phyloP scores from a whole-genome alignment of 2,888 invertebrate species.

The Ernsta delagoae region DNA sequence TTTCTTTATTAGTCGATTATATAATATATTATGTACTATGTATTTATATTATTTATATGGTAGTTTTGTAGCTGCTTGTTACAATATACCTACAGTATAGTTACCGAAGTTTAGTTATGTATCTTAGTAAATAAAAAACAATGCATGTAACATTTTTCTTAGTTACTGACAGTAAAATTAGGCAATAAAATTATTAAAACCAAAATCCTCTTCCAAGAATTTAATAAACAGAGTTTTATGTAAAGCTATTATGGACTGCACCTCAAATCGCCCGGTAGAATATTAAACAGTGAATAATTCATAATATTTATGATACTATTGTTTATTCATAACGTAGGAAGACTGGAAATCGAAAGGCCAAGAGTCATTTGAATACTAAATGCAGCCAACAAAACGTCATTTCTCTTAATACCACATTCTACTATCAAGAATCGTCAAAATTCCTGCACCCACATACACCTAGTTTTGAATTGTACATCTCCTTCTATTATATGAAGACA shows the following conservation, averaged over 20 bases:
- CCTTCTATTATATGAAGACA: conserved; percentile 8
- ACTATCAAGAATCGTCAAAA: conserved; percentile 26
- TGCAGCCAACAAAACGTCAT: conserved; percentile 26
- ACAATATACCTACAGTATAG: no score
- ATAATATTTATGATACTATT: conserved; percentile 30
- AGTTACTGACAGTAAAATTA: no score
- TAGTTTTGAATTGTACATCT: conserved; percentile 14
- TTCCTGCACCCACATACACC: conserved; percentile 32
- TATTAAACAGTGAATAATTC: conserved; percentile 23
- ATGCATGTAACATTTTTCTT: no score
- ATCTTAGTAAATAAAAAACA: no score
- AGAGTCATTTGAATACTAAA: conserved; percentile 26
- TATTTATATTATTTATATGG: no score
- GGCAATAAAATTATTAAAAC: no score
- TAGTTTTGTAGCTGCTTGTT: no score
- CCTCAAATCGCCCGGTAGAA: conserved; percentile 10
- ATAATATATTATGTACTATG: no score
- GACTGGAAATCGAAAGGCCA: conserved; percentile 25
- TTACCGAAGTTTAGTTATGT: no score
- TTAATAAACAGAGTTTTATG: background rate
- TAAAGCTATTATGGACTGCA: background rate
- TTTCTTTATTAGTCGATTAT: no score
- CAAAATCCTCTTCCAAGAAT: background rate
- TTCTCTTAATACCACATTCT: conserved; percentile 19
- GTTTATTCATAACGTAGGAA: conserved; percentile 30